Evolutionary conservation across 1,140 invertebrate species (phyloP), one percentile per base, ranked within the genome.

Genomic region (Cydia splendana): DNA sequence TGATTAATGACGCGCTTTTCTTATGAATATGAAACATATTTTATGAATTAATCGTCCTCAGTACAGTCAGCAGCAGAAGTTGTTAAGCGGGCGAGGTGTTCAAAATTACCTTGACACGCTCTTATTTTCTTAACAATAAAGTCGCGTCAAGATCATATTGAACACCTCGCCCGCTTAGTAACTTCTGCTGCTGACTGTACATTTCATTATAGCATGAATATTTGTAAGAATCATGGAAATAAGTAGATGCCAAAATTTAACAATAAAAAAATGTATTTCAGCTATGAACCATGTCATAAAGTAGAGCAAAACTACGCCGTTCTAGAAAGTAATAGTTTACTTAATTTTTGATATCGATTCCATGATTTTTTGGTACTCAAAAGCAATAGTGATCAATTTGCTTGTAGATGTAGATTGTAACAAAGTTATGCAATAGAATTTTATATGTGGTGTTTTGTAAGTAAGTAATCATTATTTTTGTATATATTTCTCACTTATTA

Each of bases 401-500:
- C 67, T 71, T 71, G n/a, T 71, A 71, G 67, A 38, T 15, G 7
- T 71, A 71, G 67, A 6, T 6, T 34, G 67, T 71, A 34, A 71
- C 67, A 71, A 71, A 71, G 34, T 45, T 71, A 71, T 71, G 67
- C 30, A 71, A 71, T 71, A 71, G 67, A 71, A 42, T 71, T 71
- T 71, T 71, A 71, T 71, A 71, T 45, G 67, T 71, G 67, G 67
- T 71, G 67, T 71, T 71, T 69, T 71, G 67, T 71, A 71, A 71
- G 67, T 71, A 71, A 71, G 65, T 38, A 71, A 45, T 71, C 67
- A 71, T 71, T 57, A 62, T 62, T 42, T 38, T 71, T 71, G 67
- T 71, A 71, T 42, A 71, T 71, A 71, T 71, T 69, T 71, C 34
- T 18, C 67, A 71, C 67, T 34, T 71, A 71, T 71, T 71, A 71